phyloP scores from a whole-genome alignment of 2,797 vertebrate species.

The Micromesistius poutassou region DNA sequence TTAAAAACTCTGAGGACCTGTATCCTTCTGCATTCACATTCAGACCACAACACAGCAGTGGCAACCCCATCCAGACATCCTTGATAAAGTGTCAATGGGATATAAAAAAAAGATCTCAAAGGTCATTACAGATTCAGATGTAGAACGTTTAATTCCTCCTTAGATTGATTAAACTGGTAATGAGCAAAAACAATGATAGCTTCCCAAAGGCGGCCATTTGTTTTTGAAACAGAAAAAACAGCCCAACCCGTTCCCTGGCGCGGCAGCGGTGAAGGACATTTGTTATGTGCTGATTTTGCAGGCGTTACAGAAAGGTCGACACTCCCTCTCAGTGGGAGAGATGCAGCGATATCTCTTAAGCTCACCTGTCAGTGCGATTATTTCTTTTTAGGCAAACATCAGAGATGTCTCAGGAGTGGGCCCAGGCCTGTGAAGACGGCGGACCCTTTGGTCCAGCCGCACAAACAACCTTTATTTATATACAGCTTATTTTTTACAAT shows the following conservation, averaged over 20 bases:
- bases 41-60: too few species aligned
- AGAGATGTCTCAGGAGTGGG: conserved; percentile 16
- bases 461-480: conserved; percentile 6
- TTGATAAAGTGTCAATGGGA: neutral
- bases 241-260: conserved; percentile 15
- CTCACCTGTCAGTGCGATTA: conserved; percentile 34
- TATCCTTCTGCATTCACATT: too few species aligned
- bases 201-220: conserved; percentile 24
- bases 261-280: conserved; percentile 38
- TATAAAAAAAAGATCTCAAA: neutral
- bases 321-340: conserved; percentile 22
- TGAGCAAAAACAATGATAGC: conserved; percentile 19
- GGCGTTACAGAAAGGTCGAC: conserved; percentile 44
- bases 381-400: conserved; percentile 38
- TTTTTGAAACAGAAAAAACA: conserved; percentile 19
- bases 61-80: neutral
- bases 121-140: neutral
- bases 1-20: neutral
- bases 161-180: neutral
- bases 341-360: conserved; percentile 42
- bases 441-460: conserved; percentile 7
- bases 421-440: conserved; percentile 13
- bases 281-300: conserved; percentile 50
- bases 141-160: neutral
- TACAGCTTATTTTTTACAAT: neutral